phyloP scores from a whole-genome alignment of 2,797 vertebrate species.

The Coreius guichenoti region DNA sequence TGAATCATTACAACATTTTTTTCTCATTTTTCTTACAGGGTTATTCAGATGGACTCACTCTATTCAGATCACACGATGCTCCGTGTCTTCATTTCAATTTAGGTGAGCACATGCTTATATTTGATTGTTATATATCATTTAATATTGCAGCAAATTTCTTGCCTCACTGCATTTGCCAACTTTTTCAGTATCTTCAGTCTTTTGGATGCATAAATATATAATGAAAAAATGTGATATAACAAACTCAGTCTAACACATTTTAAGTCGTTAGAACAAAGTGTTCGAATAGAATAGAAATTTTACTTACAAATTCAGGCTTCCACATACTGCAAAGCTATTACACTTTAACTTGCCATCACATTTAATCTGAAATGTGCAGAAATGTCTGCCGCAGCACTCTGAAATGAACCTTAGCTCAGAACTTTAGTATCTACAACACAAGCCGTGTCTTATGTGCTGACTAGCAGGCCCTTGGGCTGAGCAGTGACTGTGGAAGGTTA shows the following conservation, averaged over 20 bases:
- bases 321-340: not conserved
- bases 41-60: not conserved
- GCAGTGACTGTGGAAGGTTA: conserved; percentile 54
- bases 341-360: not conserved
- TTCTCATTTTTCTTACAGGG: conserved; percentile 43
- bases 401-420: not conserved
- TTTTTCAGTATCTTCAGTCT: not conserved
- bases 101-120: conserved; percentile 38
- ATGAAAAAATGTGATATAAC: conserved; percentile 16
- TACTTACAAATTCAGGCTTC: not conserved
- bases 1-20: not conserved
- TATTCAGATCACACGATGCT: conserved; percentile 1
- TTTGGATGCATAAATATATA: conserved; percentile 5
- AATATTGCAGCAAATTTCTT: not conserved
- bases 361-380: conserved; percentile 28
- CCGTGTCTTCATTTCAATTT: not conserved
- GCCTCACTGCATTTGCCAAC: not conserved
- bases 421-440: conserved; percentile 1
- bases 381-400: conserved; percentile 7
- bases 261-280: not conserved
- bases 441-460: conserved; percentile 32
- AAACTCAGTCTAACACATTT: conserved; percentile 22
- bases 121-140: not conserved
- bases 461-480: conserved; percentile 19
- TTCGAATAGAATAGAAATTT: not conserved